phyloP scores from a whole-genome alignment of 2,888 invertebrate genomes.

The Rhimphoctona megacephalus region DNA sequence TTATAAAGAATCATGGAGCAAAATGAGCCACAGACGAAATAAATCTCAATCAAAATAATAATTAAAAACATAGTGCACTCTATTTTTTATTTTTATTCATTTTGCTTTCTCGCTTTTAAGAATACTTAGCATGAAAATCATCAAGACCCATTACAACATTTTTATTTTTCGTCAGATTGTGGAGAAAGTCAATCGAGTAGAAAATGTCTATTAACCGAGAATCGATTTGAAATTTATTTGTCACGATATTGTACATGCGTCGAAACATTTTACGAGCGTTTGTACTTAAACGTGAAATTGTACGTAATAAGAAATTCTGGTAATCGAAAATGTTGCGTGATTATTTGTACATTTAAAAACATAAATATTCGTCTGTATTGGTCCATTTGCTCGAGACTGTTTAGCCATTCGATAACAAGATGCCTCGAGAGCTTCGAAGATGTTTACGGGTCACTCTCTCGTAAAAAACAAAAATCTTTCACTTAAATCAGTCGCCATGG shows the following conservation, averaged over 20 bases:
- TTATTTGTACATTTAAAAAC: neutral
- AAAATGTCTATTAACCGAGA: slow-evolving; percentile 53
- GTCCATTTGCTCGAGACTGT: slow-evolving; percentile 54
- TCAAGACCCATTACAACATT: neutral
- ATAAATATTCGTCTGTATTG: neutral
- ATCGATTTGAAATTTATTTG: slow-evolving; percentile 35
- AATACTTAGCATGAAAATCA: neutral
- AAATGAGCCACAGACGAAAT: neutral
- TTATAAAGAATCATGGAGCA: neutral
- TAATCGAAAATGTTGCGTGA: neutral
- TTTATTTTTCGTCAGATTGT: neutral
- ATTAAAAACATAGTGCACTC: neutral
- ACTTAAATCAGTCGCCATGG: slow-evolving; percentile 48
- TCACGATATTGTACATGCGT: slow-evolving; percentile 18
- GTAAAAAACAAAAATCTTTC: slow-evolving; percentile 39
- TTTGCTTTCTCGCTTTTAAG: neutral
- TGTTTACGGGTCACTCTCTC: slow-evolving; percentile 40
- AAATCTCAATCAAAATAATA: neutral
- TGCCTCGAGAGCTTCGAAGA: slow-evolving; percentile 27
- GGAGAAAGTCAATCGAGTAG: neutral
- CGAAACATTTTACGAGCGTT: slow-evolving; percentile 41
- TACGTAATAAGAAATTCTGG: slow-evolving; percentile 16
- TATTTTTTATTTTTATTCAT: neutral
- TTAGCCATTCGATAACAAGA: slow-evolving; percentile 59
- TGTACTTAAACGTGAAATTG: neutral